A percentile compares a stretch with the other conserved stretches of the same genome.
Evolutionary conservation across 2,888 invertebrate genomes (phyloP).

Genomic region (Pocota personata): DNA sequence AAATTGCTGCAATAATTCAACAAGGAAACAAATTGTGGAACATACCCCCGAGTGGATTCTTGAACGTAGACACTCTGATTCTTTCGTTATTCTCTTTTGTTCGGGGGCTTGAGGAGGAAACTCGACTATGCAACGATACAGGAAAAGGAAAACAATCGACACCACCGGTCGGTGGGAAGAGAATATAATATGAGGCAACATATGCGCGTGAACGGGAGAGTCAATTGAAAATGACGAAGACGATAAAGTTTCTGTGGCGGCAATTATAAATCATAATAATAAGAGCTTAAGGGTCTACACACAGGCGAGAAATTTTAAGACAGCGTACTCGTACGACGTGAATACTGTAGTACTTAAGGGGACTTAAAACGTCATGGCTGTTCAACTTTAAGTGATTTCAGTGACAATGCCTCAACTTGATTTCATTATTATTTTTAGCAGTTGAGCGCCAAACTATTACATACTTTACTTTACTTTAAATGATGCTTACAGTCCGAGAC

Average conservation of each 20-base stretch:
- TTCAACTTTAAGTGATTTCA: neutral
- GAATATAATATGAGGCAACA: neutral
- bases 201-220: neutral
- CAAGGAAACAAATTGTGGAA: conserved; percentile 43
- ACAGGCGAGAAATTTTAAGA: neutral
- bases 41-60: conserved; percentile 11
- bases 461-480: no score
- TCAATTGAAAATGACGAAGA: neutral
- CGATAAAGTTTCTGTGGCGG: conserved; percentile 20
- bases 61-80: conserved; percentile 19
- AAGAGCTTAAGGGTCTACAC: neutral
- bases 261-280: conserved; percentile 27
- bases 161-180: neutral
- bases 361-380: neutral
- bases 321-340: neutral
- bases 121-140: neutral
- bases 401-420: no score
- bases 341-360: neutral
- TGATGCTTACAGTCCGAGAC: no score
- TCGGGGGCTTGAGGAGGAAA: neutral
- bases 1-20: conserved; percentile 56
- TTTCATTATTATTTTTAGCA: no score
- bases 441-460: no score
- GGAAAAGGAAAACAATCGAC: conserved; percentile 16
- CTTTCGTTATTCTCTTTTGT: neutral